phyloP scores from a whole-genome alignment of 2,888 invertebrate species.

The Clusia tigrina region DNA sequence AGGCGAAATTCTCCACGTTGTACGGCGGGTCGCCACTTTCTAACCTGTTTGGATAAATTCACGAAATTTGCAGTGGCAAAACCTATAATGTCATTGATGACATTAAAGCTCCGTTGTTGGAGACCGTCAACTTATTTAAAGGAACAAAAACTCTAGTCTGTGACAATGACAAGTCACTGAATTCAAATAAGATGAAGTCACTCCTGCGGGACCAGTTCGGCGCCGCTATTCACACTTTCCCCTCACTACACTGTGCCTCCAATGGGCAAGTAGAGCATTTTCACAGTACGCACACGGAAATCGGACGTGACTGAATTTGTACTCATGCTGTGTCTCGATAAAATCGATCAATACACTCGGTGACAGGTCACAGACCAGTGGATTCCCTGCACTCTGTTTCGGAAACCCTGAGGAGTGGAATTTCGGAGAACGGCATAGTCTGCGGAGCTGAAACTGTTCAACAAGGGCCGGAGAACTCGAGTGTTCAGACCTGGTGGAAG shows the following conservation, averaged over 20 bases:
- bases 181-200: slow-evolving; percentile 21
- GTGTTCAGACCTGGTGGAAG: slow-evolving; percentile 15
- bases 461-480: slow-evolving; percentile 14
- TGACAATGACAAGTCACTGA: slow-evolving; percentile 23
- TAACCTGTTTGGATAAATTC: slow-evolving; percentile 20
- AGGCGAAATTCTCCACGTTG: slow-evolving; percentile 21
- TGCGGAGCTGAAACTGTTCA: not conserved
- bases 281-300: slow-evolving; percentile 21
- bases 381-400: slow-evolving; percentile 18
- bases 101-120: slow-evolving; percentile 10
- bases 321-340: slow-evolving; percentile 10
- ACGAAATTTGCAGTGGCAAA: slow-evolving; percentile 12
- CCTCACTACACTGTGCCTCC: slow-evolving; percentile 23
- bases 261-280: slow-evolving; percentile 24
- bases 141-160: slow-evolving; percentile 23
- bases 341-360: slow-evolving; percentile 21
- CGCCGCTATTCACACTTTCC: not conserved
- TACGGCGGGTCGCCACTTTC: slow-evolving; percentile 14
- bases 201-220: slow-evolving; percentile 9
- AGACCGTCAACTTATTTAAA: slow-evolving; percentile 19
- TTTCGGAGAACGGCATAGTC: slow-evolving; percentile 9
- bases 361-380: slow-evolving; percentile 1
- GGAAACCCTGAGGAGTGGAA: slow-evolving; percentile 8
- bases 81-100: too few species aligned
- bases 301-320: slow-evolving; percentile 15